Base-by-base conservation (phyloP, 53 echinoderm and acorn worm species). In the Paracentrotus lividus region DNA sequence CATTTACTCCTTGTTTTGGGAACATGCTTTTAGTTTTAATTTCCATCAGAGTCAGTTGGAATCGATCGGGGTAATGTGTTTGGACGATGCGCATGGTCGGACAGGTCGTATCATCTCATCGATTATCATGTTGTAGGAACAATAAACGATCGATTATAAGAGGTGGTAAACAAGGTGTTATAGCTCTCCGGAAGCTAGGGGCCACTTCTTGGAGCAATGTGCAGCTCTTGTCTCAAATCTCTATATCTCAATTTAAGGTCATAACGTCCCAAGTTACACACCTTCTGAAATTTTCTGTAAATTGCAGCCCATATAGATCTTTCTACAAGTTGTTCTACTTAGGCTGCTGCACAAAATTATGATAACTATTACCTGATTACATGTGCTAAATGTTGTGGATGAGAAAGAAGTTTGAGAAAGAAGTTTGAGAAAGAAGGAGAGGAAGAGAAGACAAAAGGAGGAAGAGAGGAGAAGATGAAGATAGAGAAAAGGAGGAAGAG, bases 61-160 rank as follows among this genome's bases (percentile, higher is more conserved):
- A 81, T 81, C 81, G 47, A 81, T 81, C 0, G 26, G 49, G 36
- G 47, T 49, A 27, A 81, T 81, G 81, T 81, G 47, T 47, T 14
- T 26, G 47, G n/a, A n/a, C 47, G 81, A 45, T 47, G 1, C 81
- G 49, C 81, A 27, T 81, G 81, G 47, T 26, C 8, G 40, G 24
- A 45, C 81, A 3, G 14, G 0, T 2, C 81, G 45, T 47, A 49
- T 81, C 44, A 26, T 47, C 14, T 10, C 26, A 81, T 81, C 4
- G 81, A 81, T 81, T 81, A 49, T 45, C 81, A 81, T 81, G 81
- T 81, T 18, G 9, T n/a, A 47, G 24, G 81, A 10, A 81, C 81
- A 81, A 81, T 81, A 4, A 47, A 20, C 26, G 24, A 81, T 81
- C 47, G 45, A 81, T 81, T 21, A 24, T 49, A 4, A 21, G 26